Conservation (phyloP, 2,113 vertebrate genomes). For the Oreocharis arfaki region DNA sequence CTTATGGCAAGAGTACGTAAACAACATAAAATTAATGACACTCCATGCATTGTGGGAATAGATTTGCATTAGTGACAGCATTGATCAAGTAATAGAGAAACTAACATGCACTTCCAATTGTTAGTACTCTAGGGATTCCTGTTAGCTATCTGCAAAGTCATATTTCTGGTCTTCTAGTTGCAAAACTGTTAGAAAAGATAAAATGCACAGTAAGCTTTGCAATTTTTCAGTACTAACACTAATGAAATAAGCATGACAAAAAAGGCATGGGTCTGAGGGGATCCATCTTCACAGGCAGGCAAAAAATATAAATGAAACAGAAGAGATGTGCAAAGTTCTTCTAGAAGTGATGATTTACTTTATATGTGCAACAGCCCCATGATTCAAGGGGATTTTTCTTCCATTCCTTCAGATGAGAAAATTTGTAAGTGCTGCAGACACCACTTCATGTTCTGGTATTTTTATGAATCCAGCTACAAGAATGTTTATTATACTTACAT, state of each 20-base stretch:
- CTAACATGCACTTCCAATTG: conserved; percentile 28
- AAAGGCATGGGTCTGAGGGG: neutral
- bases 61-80: conserved; percentile 72
- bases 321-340: neutral
- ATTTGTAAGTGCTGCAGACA: neutral
- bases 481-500: neutral
- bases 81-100: conserved; percentile 67
- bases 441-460: neutral
- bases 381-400: neutral
- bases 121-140: conserved; percentile 35
- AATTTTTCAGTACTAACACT: neutral
- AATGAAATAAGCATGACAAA: neutral
- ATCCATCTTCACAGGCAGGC: neutral
- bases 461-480: neutral
- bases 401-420: neutral
- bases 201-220: neutral
- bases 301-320: neutral
- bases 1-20: conserved; percentile 80
- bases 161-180: neutral
- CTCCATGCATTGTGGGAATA: conserved; percentile 68
- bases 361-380: neutral
- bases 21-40: conserved; percentile 81
- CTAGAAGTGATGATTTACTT: neutral
- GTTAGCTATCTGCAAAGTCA: neutral
- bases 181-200: conserved; percentile 32